Evolutionary conservation across 2,888 invertebrate species (phyloP).

Genomic region (Spisula solida): DNA sequence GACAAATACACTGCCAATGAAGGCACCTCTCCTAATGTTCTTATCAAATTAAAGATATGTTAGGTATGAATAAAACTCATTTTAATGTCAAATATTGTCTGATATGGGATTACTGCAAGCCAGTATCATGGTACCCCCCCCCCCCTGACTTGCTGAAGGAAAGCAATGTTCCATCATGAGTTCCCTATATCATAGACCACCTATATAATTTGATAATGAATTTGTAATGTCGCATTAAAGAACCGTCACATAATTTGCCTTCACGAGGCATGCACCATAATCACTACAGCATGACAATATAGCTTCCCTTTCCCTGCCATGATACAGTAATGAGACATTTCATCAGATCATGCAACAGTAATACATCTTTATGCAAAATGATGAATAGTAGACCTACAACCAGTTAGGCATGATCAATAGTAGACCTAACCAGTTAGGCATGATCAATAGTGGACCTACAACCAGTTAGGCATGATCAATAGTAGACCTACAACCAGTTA

Average conservation of each 20-base stretch:
- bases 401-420: background rate
- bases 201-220: too few relatives aligned
- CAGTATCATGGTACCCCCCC: background rate
- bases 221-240: too few relatives aligned
- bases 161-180: background rate
- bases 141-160: background rate
- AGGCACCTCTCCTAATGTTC: background rate
- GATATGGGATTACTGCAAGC: background rate
- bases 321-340: background rate
- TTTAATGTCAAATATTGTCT: conserved; percentile 17
- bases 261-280: too few relatives aligned
- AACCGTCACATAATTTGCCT: too few relatives aligned
- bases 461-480: background rate
- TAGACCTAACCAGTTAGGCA: too few relatives aligned
- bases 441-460: background rate
- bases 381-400: background rate
- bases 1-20: background rate
- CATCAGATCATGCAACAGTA: background rate
- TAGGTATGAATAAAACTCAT: conserved; percentile 9
- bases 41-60: conserved; percentile 10
- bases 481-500: too few relatives aligned
- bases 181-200: background rate
- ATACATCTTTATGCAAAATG: background rate
- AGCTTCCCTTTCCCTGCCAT: background rate
- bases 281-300: too few relatives aligned